Base-by-base conservation (phyloP, 1,140 invertebrate species). In the Pogonognathellus flavescens region DNA sequence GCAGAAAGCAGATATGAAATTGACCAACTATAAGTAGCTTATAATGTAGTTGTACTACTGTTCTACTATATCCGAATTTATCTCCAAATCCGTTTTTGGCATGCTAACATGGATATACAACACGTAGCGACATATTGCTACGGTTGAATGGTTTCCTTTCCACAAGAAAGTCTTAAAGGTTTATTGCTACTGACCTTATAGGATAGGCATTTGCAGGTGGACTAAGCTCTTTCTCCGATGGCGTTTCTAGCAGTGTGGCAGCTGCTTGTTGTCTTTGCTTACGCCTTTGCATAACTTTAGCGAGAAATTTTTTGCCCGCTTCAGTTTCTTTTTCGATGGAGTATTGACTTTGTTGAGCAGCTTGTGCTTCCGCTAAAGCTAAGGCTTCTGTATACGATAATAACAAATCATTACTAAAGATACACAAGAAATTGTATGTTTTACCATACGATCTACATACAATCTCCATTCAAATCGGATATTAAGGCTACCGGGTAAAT, bases 241-340 rank as follows among this genome's bases (percentile, higher is more conserved):
- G 50, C 25, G 50, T 55, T 25, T 53, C 20, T 13, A 16, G 3
- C 53, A 50, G 18, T 20, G 7, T 11, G 8, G 8, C 49, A 16
- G 80, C 50, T 55, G 80, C 22, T 55, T 25, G 52, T 14, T 53
- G 50, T 62, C 81, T 16, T 59, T 62, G 82, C 55, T 83, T 86
- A 55, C 60, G 62, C 70, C 83, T 86, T 62, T 80, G 80, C 82
- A 82, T 82, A 41, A 86, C 80, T 83, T 86, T 86, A 20, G 66
- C 81, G 41, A 86, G 81, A 55, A 86, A 86, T 81, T 86, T 86
- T 53, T 41, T 49, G 13, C 85, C 85, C n/a, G 81, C 85, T 50
- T 86, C 85, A 76, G 83, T 86, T 80, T 86, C 85, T 53, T 57
- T 66, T 22, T 81, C 53, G 11, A 55, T 13, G 16, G 50, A 55